Conservation (phyloP, 1,140 invertebrate genomes). For the Saxidomus purpurata region DNA sequence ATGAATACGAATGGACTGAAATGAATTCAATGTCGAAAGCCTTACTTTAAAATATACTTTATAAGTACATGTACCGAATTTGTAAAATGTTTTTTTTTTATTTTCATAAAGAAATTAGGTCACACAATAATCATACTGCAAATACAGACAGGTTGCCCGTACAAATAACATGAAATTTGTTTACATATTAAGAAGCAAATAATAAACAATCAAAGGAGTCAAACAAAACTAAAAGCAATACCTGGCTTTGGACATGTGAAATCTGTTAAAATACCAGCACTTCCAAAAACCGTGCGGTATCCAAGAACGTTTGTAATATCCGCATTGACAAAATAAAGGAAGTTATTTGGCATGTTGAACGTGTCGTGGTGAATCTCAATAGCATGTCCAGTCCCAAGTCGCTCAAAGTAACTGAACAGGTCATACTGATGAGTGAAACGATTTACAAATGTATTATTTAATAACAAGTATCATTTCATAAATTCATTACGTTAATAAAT, state of each 20-base stretch:
- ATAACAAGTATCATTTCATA: background rate
- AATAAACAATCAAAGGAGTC: too few relatives aligned
- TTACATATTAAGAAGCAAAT: too few relatives aligned
- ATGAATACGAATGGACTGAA: too few relatives aligned
- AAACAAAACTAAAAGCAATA: background rate
- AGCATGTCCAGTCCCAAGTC: background rate
- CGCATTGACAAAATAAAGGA: background rate
- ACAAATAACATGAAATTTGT: too few relatives aligned
- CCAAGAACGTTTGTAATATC: background rate
- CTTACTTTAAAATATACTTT: background rate
- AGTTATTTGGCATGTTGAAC: background rate
- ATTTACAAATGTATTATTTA: too few relatives aligned
- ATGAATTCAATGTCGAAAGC: too few relatives aligned
- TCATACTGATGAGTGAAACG: background rate
- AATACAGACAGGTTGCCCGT: too few relatives aligned
- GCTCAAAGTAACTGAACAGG: slow-evolving; percentile 4
- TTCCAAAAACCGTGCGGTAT: background rate
- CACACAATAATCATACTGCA: too few relatives aligned
- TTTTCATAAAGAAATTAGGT: too few relatives aligned
- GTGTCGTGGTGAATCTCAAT: background rate
- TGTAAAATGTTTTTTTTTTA: too few relatives aligned
- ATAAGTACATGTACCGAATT: background rate
- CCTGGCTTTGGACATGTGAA: background rate
- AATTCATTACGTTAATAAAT: background rate
- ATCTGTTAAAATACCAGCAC: background rate